phyloP scores from a whole-genome alignment of 1,140 invertebrate species.

The Ceratosolen solmsi region DNA sequence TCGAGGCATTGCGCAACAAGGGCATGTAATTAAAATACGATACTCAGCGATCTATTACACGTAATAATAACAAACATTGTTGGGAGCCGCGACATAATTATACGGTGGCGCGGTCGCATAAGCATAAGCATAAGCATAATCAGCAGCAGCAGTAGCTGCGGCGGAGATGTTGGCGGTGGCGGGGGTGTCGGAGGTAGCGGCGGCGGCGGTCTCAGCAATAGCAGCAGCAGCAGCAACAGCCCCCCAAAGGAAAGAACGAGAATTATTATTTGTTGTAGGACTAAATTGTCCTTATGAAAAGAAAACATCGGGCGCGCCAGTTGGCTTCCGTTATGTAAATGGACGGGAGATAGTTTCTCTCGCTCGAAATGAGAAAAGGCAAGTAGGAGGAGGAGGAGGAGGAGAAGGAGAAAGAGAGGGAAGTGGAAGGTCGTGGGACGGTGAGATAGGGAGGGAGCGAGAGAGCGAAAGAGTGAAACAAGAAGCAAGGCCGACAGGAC shows the following conservation, averaged over 20 bases:
- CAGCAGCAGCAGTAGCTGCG: no score
- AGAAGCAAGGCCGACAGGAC: not conserved
- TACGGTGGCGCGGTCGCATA: not conserved
- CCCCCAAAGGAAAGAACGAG: not conserved
- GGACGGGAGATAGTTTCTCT: not conserved
- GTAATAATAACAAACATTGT: slow-evolving; percentile 7
- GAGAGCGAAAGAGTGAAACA: slow-evolving; percentile 6
- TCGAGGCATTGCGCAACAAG: not conserved
- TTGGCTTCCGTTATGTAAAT: slow-evolving; percentile 49
- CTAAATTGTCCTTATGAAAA: slow-evolving; percentile 46
- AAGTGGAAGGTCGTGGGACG: not conserved
- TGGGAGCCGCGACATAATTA: slow-evolving; percentile 28
- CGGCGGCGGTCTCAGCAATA: no score
- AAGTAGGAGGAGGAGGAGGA: not conserved
- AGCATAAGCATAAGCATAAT: no score
- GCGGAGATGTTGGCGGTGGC: no score
- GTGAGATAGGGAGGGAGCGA: slow-evolving; percentile 36
- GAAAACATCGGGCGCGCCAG: slow-evolving; percentile 41
- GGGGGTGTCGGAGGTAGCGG: no score
- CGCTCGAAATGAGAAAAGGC: not conserved
- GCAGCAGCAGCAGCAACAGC: not conserved
- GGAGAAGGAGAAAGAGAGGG: not conserved
- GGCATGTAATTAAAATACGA: slow-evolving; percentile 29
- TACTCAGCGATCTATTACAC: not conserved
- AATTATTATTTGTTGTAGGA: not conserved